A percentile compares a stretch with the other conserved stretches of the same genome.
These are phyloP conservation scores for Phengaris alcon DNA, from an alignment of 2,888 invertebrate species.

Conservation along the genomic window DNA sequence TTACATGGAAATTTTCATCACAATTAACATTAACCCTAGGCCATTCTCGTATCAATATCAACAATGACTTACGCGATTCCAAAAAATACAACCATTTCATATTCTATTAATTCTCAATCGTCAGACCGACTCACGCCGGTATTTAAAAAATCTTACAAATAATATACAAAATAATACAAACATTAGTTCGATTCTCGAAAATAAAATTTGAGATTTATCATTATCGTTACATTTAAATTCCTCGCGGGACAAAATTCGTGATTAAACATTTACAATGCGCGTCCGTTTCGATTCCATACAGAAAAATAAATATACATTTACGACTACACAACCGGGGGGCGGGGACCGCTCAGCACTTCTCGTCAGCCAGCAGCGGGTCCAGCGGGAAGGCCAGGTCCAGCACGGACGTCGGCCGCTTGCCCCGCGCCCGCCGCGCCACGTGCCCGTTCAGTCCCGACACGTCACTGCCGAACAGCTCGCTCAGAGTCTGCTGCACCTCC, in stretches of 20 bases:
- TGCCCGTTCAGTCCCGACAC: constrained; percentile 60
- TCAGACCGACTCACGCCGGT: constrained; percentile 56
- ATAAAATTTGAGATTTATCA: constrained; percentile 66
- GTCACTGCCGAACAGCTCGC: constrained; percentile 57
- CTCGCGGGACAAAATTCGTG: constrained; percentile 61
- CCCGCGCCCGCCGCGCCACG: constrained; percentile 43
- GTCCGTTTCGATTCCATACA: constrained; percentile 67
- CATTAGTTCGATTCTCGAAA: constrained; percentile 63
- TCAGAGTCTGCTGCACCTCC: constrained; percentile 55
- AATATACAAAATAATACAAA: constrained; percentile 80
- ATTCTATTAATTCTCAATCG: constrained; percentile 62
- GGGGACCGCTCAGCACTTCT: constrained; percentile 69
- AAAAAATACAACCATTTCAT: constrained; percentile 76
- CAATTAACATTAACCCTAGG: constrained; percentile 74
- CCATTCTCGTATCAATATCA: constrained; percentile 72
- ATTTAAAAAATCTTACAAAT: constrained; percentile 71
- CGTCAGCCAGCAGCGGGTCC: constrained; percentile 72
- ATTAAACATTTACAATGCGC: constrained; percentile 62
- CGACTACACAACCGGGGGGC: constrained; percentile 70
- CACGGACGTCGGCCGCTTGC: constrained; percentile 52
- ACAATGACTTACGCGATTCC: constrained; percentile 69
- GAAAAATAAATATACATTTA: constrained; percentile 75
- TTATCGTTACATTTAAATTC: constrained; percentile 63
- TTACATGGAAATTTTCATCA: constrained; percentile 79
- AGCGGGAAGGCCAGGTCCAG: constrained; percentile 70